A percentile compares a stretch with the other conserved stretches of the same genome.
phyloP scores from a whole-genome alignment of 2,888 invertebrate genomes.

The Ethmia dodecea region DNA sequence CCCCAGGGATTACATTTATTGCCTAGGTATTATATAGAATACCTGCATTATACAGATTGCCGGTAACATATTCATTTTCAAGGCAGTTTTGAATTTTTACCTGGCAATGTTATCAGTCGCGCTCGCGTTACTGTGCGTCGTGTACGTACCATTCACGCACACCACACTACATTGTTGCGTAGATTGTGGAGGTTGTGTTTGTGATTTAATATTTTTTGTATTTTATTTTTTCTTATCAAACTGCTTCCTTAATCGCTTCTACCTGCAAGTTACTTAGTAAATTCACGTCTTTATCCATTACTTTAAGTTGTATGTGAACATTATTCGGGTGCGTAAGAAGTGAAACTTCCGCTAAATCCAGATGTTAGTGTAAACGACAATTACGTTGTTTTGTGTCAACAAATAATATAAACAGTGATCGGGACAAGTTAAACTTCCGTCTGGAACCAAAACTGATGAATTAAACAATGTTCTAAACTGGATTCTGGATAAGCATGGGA shows the following conservation, averaged over 20 bases:
- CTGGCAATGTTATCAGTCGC: constrained; percentile 17
- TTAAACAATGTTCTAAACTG: constrained; percentile 66
- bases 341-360: constrained; percentile 58
- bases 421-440: constrained; percentile 49
- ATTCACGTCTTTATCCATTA: not conserved
- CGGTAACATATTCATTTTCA: no score
- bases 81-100: no score
- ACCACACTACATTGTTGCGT: constrained; percentile 57
- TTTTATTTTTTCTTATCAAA: constrained; percentile 39
- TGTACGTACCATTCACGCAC: constrained; percentile 56
- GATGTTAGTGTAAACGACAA: constrained; percentile 57
- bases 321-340: constrained; percentile 34
- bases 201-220: constrained; percentile 39
- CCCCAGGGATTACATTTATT: no score
- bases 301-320: constrained; percentile 12
- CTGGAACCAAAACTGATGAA: constrained; percentile 57
- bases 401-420: constrained; percentile 68
- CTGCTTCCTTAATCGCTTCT: constrained; percentile 4
- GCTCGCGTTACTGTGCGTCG: constrained; percentile 16
- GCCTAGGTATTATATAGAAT: no score
- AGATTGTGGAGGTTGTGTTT: constrained; percentile 44
- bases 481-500: constrained; percentile 63
- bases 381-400: constrained; percentile 70
- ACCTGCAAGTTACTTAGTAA: not conserved
- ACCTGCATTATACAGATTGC: no score